Base-by-base conservation (phyloP, 2,888 invertebrate species). In the Epiblema foenella region DNA sequence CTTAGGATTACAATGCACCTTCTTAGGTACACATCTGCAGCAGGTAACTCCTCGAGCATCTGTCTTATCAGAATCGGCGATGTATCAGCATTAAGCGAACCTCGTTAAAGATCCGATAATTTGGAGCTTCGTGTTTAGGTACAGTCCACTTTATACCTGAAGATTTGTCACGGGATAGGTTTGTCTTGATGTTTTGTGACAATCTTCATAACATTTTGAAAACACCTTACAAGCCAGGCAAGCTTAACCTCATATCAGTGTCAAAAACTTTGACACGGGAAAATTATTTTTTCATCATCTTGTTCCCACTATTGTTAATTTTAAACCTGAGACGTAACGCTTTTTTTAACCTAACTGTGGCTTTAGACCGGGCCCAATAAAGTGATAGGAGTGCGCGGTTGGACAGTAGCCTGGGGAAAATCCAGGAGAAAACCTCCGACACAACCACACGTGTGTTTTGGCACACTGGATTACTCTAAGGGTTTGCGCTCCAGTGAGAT, bases 91-190 rank as follows among this genome's bases (percentile, higher is more conserved):
- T 71, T 66, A 71, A 39, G 12, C 2, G 66, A 46, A 66, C 17
- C 65, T 71, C 68, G 72, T 72, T 72, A 72, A 72, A 72, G 72
- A 71, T 71, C 70, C 52, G 70, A 66, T 71, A 54, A 71, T 71
- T 71, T 37, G 56, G 65, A 65, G 65, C 33, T 46, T 10, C 46
- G 51, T 56, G 65, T 52, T 29, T 51, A 46, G 46, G 46, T n/a
- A 20, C 10, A 15, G 39, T 24, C 29, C 17, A 33, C 9, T 70
- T 70, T 54, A 59, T 42, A 70, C 17, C 18, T 17, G 10, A 20
- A 39, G 67, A 37, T 11, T 11, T 3, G 33, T 5, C 46, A n/a
- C 8, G 8, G 46, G 8, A 8, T 5, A n/a, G n/a, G n/a, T n/a
- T 46, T 15, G 0, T 46, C 15, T 46, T n/a, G 24, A n/a, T n/a